These are phyloP conservation scores for Cirrhinus molitorella DNA, from an alignment of 2,797 vertebrate species.

Conservation along the genomic window DNA sequence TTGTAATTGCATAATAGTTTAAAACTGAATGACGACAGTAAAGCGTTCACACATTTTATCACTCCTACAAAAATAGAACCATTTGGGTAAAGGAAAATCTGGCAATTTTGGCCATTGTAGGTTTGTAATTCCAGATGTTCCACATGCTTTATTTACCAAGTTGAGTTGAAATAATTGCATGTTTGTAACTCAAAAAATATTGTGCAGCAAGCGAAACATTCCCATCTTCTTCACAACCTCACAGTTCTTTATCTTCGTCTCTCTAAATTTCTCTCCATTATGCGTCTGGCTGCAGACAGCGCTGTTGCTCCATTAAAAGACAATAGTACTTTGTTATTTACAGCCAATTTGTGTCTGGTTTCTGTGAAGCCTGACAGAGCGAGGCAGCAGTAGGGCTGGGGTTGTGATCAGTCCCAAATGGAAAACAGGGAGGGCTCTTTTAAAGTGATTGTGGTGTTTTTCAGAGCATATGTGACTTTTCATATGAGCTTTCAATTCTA, in stretches of 20 bases:
- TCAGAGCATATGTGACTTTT: constrained; percentile 20
- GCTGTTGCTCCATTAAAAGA: constrained; percentile 35
- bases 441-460: constrained; percentile 38
- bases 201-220: constrained; percentile 73
- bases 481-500: constrained; percentile 24
- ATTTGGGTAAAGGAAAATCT: constrained; percentile 3
- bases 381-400: constrained; percentile 9
- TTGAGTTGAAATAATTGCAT: constrained; percentile 76
- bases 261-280: constrained; percentile 17
- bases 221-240: not conserved
- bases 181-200: constrained; percentile 72
- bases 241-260: constrained; percentile 19
- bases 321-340: constrained; percentile 50
- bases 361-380: constrained; percentile 19
- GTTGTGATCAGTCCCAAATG: constrained; percentile 26
- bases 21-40: constrained; percentile 1
- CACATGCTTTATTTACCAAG: constrained; percentile 46
- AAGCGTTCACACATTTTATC: constrained; percentile 15
- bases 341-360: constrained; percentile 39
- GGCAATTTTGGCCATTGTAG: constrained; percentile 38
- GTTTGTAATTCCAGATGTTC: constrained; percentile 49
- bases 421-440: constrained; percentile 36
- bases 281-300: constrained; percentile 27
- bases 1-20: constrained; percentile 31
- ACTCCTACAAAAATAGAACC: constrained; percentile 19